These are phyloP conservation scores for Harpegnathos saltator DNA, from an alignment of 1,140 invertebrate species.

Conservation along the genomic window DNA sequence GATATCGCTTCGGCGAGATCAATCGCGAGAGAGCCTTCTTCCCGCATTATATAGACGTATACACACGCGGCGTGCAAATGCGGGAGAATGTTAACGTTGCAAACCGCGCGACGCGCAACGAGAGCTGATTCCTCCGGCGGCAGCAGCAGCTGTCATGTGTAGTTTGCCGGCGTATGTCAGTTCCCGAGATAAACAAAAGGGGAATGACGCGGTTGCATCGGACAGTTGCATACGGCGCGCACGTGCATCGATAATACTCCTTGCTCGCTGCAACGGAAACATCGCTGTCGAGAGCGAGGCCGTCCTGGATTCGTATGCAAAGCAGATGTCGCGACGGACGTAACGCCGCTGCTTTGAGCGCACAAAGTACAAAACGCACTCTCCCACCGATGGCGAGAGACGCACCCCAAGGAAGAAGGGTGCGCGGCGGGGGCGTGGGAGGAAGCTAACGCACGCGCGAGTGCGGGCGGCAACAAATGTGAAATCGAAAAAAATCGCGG, in stretches of 20 bases:
- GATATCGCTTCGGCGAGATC: too few species aligned
- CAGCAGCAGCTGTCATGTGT: constrained; percentile 39
- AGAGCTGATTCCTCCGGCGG: constrained; percentile 36
- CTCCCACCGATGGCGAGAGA: too few species aligned
- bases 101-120: constrained; percentile 16
- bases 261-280: constrained; percentile 2
- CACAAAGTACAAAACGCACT: not conserved
- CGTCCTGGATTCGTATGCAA: constrained; percentile 7
- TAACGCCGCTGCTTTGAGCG: not conserved
- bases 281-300: constrained; percentile 17
- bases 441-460: too few species aligned
- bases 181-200: constrained; percentile 54
- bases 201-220: constrained; percentile 40
- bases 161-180: constrained; percentile 35
- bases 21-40: not conserved
- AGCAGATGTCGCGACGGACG: not conserved
- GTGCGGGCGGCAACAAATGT: too few species aligned
- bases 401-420: too few species aligned
- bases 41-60: not conserved
- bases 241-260: constrained; percentile 41
- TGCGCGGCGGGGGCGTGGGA: too few species aligned
- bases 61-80: not conserved
- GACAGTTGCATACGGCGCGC: constrained; percentile 34
- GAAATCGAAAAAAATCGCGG: too few species aligned
- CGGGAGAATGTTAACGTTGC: not conserved